These are phyloP conservation scores for Trissolcus japonicus DNA, from an alignment of 2,888 invertebrate species.

Conservation along the genomic window DNA sequence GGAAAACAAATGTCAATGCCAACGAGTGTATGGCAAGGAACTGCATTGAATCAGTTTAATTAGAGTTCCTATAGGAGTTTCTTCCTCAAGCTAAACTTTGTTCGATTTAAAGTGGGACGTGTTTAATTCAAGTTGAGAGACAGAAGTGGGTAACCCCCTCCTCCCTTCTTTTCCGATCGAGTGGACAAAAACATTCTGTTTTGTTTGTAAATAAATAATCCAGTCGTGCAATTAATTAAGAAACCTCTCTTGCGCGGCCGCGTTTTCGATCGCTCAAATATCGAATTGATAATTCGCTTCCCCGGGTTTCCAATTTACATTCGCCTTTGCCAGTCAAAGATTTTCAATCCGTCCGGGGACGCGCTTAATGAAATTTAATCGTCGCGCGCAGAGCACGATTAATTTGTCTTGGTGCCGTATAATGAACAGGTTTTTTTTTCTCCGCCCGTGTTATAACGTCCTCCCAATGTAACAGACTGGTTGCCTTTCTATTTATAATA, in stretches of 20 bases:
- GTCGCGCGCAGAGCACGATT: conserved; percentile 17
- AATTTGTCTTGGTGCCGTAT: conserved; percentile 38
- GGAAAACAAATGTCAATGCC: neutral
- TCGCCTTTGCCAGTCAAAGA: too few species aligned
- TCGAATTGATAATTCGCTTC: too few species aligned
- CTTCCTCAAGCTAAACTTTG: conserved; percentile 12
- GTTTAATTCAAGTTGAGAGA: conserved; percentile 30
- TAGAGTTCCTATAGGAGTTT: conserved; percentile 22
- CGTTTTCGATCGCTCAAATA: too few species aligned
- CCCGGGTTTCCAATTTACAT: too few species aligned
- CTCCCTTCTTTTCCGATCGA: neutral
- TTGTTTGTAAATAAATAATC: neutral
- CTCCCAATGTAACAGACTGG: conserved; percentile 31
- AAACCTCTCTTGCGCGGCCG: too few species aligned
- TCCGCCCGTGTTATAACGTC: conserved; percentile 15
- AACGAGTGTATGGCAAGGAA: conserved; percentile 12
- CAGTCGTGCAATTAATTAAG: too few species aligned
- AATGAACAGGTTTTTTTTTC: conserved; percentile 24
- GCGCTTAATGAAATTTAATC: neutral
- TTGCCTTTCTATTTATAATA: conserved; percentile 30
- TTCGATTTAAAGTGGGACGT: conserved; percentile 24
- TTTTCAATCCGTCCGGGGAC: too few species aligned
- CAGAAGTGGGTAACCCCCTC: too few species aligned
- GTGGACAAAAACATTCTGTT: too few species aligned
- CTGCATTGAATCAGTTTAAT: conserved; percentile 19